Evolutionary conservation across 2,888 invertebrate genomes (phyloP), one percentile per base, ranked within the genome.

Genomic region (Megastigmus dorsalis): DNA sequence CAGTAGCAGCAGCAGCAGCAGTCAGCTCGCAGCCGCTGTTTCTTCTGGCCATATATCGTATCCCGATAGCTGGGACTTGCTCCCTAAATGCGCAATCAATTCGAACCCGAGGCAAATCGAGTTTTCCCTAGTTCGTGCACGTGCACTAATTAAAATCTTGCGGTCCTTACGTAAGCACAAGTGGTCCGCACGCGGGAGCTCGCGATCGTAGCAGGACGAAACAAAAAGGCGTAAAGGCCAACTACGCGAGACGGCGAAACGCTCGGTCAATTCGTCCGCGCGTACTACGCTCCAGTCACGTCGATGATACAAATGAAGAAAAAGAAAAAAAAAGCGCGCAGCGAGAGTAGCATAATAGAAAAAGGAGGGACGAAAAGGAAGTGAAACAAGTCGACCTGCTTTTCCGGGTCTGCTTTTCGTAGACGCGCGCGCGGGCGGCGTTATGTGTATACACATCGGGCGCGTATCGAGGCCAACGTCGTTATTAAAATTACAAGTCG

Each of bases 401-500:
- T 65, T 57, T 45, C 15, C 57, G 63, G 23, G 15, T n/a, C 28
- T 30, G 54, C 41, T 26, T 55, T 33, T 9, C 54, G 3, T 38
- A n/a, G 10, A n/a, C 38, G 33, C 26, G 55, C 26, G 36, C 5
- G 9, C 26, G 10, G 15, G 33, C 20, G 20, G 18, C 36, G 7
- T 23, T 28, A 7, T 18, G 15, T 48, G 33, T 26, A 33, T 33
- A 33, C 15, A 48, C 59, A 54, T 50, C 10, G 38, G 33, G n/a
- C n/a, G n/a, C 52, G 54, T 70, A 70, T 70, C 62, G 60, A 70
- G 69, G 52, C 69, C 52, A 70, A 38, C 30, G 43, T 41, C 60
- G 69, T 54, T 62, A 70, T 70, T 70, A 70, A 70, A 70, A 70
- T 70, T 70, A 70, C 69, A 70, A 50, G 41, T 41, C 59, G 59